Percentiles rank a stretch among this genome's conserved stretches.
phyloP scores from a whole-genome alignment of 2,888 invertebrate species.

The Spodoptera exigua region DNA sequence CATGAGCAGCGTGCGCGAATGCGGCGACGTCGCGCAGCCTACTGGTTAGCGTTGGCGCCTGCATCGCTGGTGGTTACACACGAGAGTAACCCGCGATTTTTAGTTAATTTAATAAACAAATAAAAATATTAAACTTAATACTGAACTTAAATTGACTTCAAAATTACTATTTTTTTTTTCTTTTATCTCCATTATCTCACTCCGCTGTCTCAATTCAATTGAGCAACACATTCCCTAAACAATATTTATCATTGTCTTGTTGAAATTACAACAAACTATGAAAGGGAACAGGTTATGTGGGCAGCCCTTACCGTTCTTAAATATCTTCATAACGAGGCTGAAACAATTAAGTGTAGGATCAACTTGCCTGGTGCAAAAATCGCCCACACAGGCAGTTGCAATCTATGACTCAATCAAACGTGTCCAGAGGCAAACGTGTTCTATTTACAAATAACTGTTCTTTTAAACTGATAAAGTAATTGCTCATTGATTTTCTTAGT shows the following conservation, averaged over 20 bases:
- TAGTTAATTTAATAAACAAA: too few species aligned
- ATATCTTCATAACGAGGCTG: conserved; percentile 45
- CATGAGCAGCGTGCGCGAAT: too few species aligned
- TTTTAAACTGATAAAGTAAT: conserved; percentile 20
- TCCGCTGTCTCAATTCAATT: conserved; percentile 10
- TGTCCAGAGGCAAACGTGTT: conserved; percentile 27
- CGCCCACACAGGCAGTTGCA: conserved; percentile 42
- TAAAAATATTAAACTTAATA: too few species aligned
- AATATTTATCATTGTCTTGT: conserved; percentile 48
- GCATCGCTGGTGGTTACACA: too few species aligned
- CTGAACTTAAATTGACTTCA: too few species aligned
- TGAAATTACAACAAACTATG: conserved; percentile 43
- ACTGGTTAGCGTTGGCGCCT: too few species aligned
- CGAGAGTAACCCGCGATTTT: too few species aligned
- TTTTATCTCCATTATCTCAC: too few species aligned
- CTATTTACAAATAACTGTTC: conserved; percentile 21
- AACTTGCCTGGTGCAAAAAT: conserved; percentile 42
- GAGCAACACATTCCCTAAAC: conserved; percentile 35
- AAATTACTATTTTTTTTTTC: too few species aligned
- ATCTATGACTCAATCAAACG: conserved; percentile 44
- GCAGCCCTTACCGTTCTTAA: conserved; percentile 48
- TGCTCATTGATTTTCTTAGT: conserved; percentile 18
- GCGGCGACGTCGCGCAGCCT: too few species aligned
- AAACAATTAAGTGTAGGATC: conserved; percentile 38
- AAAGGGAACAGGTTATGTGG: conserved; percentile 48